These are phyloP conservation scores for Cheilosia grossa DNA, from an alignment of 2,888 invertebrate genomes.

Conservation along the genomic window DNA sequence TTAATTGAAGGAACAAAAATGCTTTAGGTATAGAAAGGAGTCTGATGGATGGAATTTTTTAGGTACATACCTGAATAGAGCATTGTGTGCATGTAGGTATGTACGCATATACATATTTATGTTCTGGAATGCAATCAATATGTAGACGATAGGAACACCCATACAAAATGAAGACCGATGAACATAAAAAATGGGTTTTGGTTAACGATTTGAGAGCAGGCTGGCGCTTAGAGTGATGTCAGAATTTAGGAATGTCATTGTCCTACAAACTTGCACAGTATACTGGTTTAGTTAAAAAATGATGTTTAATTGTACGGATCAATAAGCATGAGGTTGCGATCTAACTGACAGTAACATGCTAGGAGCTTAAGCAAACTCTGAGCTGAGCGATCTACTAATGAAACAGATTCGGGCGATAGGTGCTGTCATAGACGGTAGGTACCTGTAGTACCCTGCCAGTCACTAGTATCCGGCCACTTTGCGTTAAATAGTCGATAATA, in stretches of 20 bases:
- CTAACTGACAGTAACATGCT: no score
- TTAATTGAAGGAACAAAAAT: constrained; percentile 60
- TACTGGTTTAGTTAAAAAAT: no score
- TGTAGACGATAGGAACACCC: background rate
- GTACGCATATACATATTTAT: background rate
- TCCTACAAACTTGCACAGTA: no score
- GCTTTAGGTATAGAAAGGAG: constrained; percentile 52
- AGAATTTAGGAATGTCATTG: background rate
- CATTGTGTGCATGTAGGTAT: background rate
- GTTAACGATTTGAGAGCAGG: background rate
- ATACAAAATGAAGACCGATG: background rate
- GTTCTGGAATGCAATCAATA: background rate
- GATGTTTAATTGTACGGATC: no score
- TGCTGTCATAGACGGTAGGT: no score
- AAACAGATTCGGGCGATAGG: no score
- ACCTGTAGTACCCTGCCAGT: no score
- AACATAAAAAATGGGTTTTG: background rate
- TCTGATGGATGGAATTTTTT: constrained; percentile 59
- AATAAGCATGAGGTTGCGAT: no score
- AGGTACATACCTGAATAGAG: background rate
- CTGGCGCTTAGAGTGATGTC: constrained; percentile 29
- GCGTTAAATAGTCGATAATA: no score
- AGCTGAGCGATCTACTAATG: no score
- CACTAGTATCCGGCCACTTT: no score
- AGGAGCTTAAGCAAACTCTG: no score